These are phyloP conservation scores for Musca domestica DNA, from an alignment of 1,140 invertebrate species.

Conservation along the genomic window DNA sequence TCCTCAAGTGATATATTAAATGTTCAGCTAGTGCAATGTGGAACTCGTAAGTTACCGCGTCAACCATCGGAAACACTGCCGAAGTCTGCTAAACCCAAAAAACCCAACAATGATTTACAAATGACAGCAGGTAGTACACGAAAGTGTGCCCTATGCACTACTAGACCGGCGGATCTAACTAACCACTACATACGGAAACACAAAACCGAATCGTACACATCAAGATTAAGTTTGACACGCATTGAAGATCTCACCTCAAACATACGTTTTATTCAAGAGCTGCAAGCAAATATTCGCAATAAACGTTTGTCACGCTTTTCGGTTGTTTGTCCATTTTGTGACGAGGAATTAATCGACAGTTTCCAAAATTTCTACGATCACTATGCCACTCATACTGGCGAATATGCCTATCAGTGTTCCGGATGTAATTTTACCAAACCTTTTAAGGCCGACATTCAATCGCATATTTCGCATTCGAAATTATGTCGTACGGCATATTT, in stretches of 20 bases:
- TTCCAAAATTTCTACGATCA: slow-evolving; percentile 22
- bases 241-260: background rate
- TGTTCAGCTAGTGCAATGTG: no score
- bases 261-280: slow-evolving; percentile 1
- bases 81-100: background rate
- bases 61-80: no score
- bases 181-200: slow-evolving; percentile 20
- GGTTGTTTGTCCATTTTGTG: slow-evolving; percentile 12
- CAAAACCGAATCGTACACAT: slow-evolving; percentile 25
- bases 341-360: slow-evolving; percentile 4
- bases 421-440: slow-evolving; percentile 11
- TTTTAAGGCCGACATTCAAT: slow-evolving; percentile 18
- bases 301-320: background rate
- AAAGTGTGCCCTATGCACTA: slow-evolving; percentile 12
- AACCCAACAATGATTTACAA: slow-evolving; percentile 4
- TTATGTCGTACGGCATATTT: background rate
- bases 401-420: slow-evolving; percentile 21
- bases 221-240: background rate
- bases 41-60: no score
- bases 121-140: slow-evolving; percentile 20
- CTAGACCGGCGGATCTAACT: slow-evolving; percentile 17
- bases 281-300: background rate
- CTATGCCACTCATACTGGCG: slow-evolving; percentile 21
- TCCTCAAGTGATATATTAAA: no score
- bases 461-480: slow-evolving; percentile 11